Conservation (phyloP, 1,140 invertebrate species). For the Hycleus cichorii region DNA sequence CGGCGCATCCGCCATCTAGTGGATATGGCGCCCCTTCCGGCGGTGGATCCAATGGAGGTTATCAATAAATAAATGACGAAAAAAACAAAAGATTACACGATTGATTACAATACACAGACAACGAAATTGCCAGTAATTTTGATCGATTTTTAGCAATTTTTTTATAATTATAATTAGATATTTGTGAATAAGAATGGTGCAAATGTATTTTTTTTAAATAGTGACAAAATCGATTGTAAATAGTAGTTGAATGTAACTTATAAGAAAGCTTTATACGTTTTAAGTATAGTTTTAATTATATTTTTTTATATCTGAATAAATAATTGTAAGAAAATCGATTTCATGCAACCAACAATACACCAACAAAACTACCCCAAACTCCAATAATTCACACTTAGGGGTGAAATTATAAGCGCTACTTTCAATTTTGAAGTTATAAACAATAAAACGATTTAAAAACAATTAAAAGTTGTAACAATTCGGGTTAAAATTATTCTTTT, state of each 20-base stretch:
- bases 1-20: constrained; percentile 35
- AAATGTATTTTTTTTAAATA: constrained; percentile 7
- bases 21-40: constrained; percentile 43
- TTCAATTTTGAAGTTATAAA: no score
- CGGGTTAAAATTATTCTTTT: no score
- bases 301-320: no score
- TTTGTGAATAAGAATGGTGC: constrained; percentile 11
- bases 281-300: no score
- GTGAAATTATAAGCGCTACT: no score
- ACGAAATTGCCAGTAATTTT: background rate
- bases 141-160: constrained; percentile 9
- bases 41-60: constrained; percentile 16
- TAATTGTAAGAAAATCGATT: no score
- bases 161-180: constrained; percentile 7
- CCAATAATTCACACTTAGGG: no score
- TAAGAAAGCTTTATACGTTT: constrained; percentile 14
- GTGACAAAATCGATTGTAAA: background rate
- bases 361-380: no score
- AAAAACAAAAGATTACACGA: no score
- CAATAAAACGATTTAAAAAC: no score
- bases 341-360: no score
- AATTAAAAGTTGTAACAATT: no score
- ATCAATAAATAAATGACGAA: background rate
- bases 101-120: background rate
- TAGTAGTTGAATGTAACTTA: constrained; percentile 12